Evolutionary conservation across 1,140 invertebrate genomes (phyloP).

Genomic region (Heterodera carotae): DNA sequence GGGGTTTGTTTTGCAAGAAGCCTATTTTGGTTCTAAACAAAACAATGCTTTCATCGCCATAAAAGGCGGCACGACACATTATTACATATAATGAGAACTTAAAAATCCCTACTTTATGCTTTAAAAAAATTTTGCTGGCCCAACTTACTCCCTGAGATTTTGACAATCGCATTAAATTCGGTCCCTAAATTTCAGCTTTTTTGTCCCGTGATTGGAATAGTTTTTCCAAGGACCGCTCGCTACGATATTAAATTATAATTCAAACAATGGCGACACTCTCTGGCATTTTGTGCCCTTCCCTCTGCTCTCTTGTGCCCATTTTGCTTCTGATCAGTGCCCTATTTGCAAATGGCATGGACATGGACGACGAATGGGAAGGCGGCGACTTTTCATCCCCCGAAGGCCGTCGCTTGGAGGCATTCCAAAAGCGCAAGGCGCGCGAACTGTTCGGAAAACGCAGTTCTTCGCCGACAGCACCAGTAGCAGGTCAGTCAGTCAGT

Average conservation of each 20-base stretch:
- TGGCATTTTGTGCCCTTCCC: background rate
- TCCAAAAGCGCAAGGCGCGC: slow-evolving; percentile 16
- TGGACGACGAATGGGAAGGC: background rate
- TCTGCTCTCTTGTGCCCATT: background rate
- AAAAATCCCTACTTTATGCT: no score
- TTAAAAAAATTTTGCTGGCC: no score
- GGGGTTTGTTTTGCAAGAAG: background rate
- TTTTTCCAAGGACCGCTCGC: no score
- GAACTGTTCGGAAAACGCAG: slow-evolving; percentile 32
- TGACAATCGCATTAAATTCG: no score
- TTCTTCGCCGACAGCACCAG: background rate
- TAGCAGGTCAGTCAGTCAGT: no score
- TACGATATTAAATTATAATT: no score
- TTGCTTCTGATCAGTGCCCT: slow-evolving; percentile 8
- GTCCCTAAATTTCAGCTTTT: no score
- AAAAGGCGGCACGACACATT: background rate
- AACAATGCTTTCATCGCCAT: background rate
- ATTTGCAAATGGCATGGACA: slow-evolving; percentile 5
- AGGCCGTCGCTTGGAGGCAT: slow-evolving; percentile 14
- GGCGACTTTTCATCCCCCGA: no score
- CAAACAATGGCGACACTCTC: slow-evolving; percentile 1
- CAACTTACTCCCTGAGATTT: no score
- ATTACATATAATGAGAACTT: no score
- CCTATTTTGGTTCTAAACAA: background rate
- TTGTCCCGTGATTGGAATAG: no score